Evolutionary conservation across 2,113 vertebrate species (phyloP), one percentile per base, ranked within the genome.

Genomic region (Brachirus orientalis): DNA sequence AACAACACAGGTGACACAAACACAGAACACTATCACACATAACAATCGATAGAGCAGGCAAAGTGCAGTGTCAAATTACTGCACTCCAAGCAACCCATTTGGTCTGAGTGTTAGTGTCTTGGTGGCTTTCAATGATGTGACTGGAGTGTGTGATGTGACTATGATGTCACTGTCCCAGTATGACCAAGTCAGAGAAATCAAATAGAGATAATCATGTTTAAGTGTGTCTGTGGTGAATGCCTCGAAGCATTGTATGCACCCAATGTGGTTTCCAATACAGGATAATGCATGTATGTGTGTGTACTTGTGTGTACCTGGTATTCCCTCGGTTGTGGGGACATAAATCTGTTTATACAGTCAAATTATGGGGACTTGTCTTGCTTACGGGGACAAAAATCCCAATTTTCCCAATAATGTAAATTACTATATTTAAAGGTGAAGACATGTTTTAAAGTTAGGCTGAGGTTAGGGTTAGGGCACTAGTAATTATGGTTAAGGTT

Each of bases 171-270:
- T 20, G 6, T 68, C 33, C 70, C 43, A 28, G 54, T 69, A 41
- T 67, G 74, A 77, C 69, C 80, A 70, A 68, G 56, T 80, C 76
- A 47, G 43, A 64, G 72, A 77, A 53, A 76, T 68, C 71, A 69
- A 73, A 86, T 36, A 69, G n/a, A 73, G 63, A 72, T 86, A 89
- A 88, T 85, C 67, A 68, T 63, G 63, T 82, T 77, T 50, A 48
- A 71, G 57, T n/a, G 67, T 55, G 17, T 43, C 52, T 64, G 20
- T 40, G 59, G 43, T 1, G 10, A 70, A 67, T 36, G 71, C 72
- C 82, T 51, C 3, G 1, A 63, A 76, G 83, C 77, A 45, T 28
- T n/a, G 66, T 51, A 48, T 18, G 44, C 64, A 67, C 66, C 58
- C 33, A 59, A 69, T 46, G 48, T 58, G 58, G 54, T 70, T 57